These are phyloP conservation scores for Lysandra coridon DNA, from an alignment of 2,888 invertebrate species.

Conservation along the genomic window DNA sequence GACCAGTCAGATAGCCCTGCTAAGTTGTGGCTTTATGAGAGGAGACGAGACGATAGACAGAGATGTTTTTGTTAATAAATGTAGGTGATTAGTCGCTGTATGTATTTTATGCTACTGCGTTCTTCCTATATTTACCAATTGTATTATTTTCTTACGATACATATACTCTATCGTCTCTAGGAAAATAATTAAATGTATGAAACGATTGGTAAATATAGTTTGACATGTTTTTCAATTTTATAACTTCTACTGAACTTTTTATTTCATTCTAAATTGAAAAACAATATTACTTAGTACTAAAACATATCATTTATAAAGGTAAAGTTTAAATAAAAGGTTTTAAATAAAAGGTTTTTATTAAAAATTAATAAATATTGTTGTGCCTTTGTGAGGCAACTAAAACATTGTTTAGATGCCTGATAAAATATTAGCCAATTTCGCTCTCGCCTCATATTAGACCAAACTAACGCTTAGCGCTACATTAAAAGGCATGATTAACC, in stretches of 20 bases:
- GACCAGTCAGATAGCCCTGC: constrained; percentile 48
- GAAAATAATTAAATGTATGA: constrained; percentile 13
- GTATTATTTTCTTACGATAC: neutral
- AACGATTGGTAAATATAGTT: constrained; percentile 43
- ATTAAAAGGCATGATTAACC: constrained; percentile 55
- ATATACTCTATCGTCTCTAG: neutral
- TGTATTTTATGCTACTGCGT: constrained; percentile 50
- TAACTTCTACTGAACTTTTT: constrained; percentile 34
- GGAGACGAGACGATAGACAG: constrained; percentile 49
- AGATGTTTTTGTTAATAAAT: constrained; percentile 60
- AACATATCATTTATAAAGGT: too few relatives aligned
- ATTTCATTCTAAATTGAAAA: constrained; percentile 55
- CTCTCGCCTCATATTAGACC: constrained; percentile 12
- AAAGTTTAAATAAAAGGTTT: too few relatives aligned
- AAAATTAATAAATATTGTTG: neutral
- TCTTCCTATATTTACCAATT: constrained; percentile 53
- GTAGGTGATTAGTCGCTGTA: constrained; percentile 70
- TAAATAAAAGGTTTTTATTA: too few relatives aligned
- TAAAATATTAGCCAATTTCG: neutral
- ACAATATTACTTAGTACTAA: constrained; percentile 60
- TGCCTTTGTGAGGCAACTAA: constrained; percentile 24
- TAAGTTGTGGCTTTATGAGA: constrained; percentile 59
- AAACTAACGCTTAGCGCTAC: constrained; percentile 64
- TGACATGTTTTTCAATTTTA: constrained; percentile 47
- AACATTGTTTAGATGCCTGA: neutral